Evolutionary conservation across 2,888 invertebrate genomes (phyloP), one percentile per base, ranked within the genome.

Genomic region (Apodemia mormo): DNA sequence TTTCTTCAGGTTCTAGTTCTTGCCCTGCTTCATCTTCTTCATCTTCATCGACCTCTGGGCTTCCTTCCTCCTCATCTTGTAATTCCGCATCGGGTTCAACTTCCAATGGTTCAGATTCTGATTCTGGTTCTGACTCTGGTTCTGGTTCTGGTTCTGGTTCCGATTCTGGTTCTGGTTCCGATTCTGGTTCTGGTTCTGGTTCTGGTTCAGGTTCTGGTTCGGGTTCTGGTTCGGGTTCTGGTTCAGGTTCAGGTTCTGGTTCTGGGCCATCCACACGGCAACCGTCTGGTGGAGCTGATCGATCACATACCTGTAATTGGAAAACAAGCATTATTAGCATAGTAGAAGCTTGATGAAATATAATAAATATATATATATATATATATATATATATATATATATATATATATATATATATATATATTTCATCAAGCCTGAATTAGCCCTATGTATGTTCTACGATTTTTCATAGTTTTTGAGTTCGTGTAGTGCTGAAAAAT

Each of bases 271-370:
- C 82, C 74, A 94, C 88, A 49, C 74, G 74, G 72, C 92, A 92
- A 49, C 78, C 78, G 37, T 73, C 79, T 49, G 92, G 92, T 61
- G 83, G 78, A 4, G 75, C 67, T 14, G 86, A 84, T 80, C 85
- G 83, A 78, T 91, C 92, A 74, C 92, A 92, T 40, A 90, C 81
- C 92, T 92, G 76, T 58, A 64, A 68, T 54, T n/a, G n/a, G n/a
- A 22, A 54, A 54, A 54, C n/a, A 29, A 54, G 22, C n/a, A 12
- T 49, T 45, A 22, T 22, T 22, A 22, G 22, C 22, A 22, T 22
- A 22, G 22, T 22, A 22, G 22, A 22, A 22, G 22, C 22, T 22
- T 22, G 22, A 22, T 22, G 22, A 22, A 22, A 22, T 22, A 22
- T n/a, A n/a, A n/a, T n/a, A n/a, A n/a, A n/a, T n/a, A n/a, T n/a